Evolutionary conservation across 2,888 invertebrate genomes (phyloP), one percentile per base, ranked within the genome.

Genomic region (Leucozona laternaria): DNA sequence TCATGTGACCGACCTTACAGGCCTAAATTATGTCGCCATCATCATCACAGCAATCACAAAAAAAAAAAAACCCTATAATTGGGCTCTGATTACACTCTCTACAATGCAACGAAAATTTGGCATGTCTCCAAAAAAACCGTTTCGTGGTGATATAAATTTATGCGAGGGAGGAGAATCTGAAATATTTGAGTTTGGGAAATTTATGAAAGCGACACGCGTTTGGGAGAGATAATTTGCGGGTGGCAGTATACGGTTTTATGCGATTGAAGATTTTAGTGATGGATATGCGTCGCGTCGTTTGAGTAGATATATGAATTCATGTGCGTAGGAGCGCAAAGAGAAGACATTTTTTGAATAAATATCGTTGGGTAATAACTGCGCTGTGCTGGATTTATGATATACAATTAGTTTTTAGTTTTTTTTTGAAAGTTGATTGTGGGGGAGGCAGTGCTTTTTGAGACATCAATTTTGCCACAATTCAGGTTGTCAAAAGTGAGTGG

Each of bases 21-120:
- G 58, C 57, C 37, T 17, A 43, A 75, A 79, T 83, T 64, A 71
- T 70, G 34, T 25, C 40, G 70, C 58, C 28, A n/a, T 34, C 17
- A 31, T 11, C n/a, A 8, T 7, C 22, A 3, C 25, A 28, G n/a
- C 7, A 28, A 28, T n/a, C 2, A 48, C 15, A 53, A 17, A 53
- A 82, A 62, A 73, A 22, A 22, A 57, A 57, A 22, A 45, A 20
- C 31, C 50, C 60, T 5, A 53, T 64, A 75, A 71, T 71, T 79
- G 62, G 17, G 73, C 25, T 48, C 48, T 75, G 68, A 79, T 75
- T 76, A 76, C 84, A 75, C 76, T 79, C 76, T 79, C 76, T 20
- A 57, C 31, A 57, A 17, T 60, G 68, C 2, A 34, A 28, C 31
- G 11, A 71, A 31, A 31, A 45, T 58, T 79, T 84, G 75, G 70